Conservation (phyloP, 2,113 vertebrate species). For the Anguilla rostrata region DNA sequence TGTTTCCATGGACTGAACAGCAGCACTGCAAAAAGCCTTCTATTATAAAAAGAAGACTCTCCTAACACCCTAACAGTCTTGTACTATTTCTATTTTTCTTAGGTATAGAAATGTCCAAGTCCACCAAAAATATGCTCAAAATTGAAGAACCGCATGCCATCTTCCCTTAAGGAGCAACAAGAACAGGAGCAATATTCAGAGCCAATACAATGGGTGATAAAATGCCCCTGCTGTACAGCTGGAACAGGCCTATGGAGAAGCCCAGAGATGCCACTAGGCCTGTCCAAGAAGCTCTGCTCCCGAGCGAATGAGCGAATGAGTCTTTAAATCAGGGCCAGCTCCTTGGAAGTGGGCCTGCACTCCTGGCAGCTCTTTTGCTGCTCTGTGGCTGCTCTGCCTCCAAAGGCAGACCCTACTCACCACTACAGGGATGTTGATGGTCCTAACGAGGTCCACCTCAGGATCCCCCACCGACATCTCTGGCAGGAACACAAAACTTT, state of each 20-base stretch:
- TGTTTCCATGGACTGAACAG: neutral
- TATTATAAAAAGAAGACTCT: neutral
- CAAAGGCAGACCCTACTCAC: constrained; percentile 63
- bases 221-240: neutral
- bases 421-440: constrained; percentile 91
- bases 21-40: neutral
- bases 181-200: neutral
- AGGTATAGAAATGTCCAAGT: too few species aligned
- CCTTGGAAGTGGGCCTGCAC: neutral
- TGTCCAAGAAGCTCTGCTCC: neutral
- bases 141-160: neutral
- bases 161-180: neutral
- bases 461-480: constrained; percentile 85
- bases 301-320: neutral
- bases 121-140: too few species aligned
- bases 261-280: neutral
- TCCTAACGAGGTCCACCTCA: constrained; percentile 77
- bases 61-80: neutral
- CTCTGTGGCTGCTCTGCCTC: neutral
- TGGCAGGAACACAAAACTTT: constrained; percentile 84
- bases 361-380: neutral
- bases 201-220: neutral
- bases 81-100: too few species aligned
- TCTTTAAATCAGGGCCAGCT: neutral
- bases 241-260: neutral